Conservation (phyloP, 2,888 invertebrate genomes). For the Scelioninae gen. 2 region DNA sequence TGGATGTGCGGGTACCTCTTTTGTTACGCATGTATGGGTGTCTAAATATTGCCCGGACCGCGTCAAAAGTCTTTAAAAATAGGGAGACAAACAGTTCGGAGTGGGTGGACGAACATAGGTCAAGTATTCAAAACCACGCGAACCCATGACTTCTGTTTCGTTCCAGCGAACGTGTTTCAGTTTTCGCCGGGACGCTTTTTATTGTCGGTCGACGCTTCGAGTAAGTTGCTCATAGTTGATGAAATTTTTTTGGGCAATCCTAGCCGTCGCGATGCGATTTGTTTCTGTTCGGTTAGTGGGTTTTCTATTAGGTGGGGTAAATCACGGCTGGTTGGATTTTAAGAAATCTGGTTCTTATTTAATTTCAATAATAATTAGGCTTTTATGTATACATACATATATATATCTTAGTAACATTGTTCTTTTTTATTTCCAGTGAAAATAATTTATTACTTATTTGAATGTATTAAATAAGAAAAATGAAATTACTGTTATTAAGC, state of each 20-base stretch:
- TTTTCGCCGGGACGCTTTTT: constrained; percentile 22
- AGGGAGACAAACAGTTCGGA: constrained; percentile 35
- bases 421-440: too few relatives aligned
- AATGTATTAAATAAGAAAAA: too few relatives aligned
- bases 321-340: background rate
- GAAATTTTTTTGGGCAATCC: background rate
- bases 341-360: too few relatives aligned
- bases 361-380: too few relatives aligned
- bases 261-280: constrained; percentile 1
- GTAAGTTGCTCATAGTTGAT: constrained; percentile 16
- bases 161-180: constrained; percentile 27
- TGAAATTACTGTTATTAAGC: too few relatives aligned
- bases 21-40: constrained; percentile 15
- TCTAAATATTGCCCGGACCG: constrained; percentile 44
- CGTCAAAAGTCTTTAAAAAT: constrained; percentile 49
- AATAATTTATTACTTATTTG: too few relatives aligned
- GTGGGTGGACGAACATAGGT: constrained; percentile 55
- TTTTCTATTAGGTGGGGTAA: background rate
- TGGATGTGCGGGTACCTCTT: constrained; percentile 9
- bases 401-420: too few relatives aligned
- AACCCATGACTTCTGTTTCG: constrained; percentile 26
- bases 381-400: too few relatives aligned
- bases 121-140: constrained; percentile 47
- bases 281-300: constrained; percentile 4
- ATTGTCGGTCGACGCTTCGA: constrained; percentile 9